These are phyloP conservation scores for Macrosoma leucophasiata DNA, from an alignment of 2,888 invertebrate genomes.

Conservation along the genomic window DNA sequence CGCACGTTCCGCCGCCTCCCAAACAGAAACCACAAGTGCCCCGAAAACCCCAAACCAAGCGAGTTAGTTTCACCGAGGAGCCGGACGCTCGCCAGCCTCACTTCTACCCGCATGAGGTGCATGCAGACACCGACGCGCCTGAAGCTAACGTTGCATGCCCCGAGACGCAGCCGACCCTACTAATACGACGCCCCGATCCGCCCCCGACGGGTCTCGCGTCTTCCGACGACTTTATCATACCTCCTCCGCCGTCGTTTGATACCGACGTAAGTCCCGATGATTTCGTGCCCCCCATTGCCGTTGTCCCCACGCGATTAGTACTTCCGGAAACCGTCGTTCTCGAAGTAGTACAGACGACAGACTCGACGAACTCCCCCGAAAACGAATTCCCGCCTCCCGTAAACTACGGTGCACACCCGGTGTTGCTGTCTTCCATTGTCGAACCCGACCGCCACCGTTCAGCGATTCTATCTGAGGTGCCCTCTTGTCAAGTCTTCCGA, in stretches of 20 bases:
- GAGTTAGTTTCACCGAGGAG: conserved; percentile 70
- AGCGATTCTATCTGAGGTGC: conserved; percentile 53
- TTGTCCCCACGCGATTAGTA: conserved; percentile 57
- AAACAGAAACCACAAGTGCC: conserved; percentile 68
- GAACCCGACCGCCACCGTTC: conserved; percentile 31
- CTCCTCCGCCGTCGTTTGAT: conserved; percentile 69
- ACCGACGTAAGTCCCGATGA: conserved; percentile 46
- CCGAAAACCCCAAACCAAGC: conserved; percentile 65
- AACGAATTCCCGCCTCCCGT: conserved; percentile 62
- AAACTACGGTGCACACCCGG: conserved; percentile 63
- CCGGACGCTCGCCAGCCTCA: conserved; percentile 39
- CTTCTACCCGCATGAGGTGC: conserved; percentile 46
- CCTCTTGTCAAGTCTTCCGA: conserved; percentile 53
- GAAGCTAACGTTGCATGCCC: conserved; percentile 66
- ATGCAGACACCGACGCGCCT: conserved; percentile 37
- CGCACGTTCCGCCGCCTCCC: conserved; percentile 39
- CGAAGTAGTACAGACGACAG: conserved; percentile 65
- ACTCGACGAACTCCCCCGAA: conserved; percentile 59
- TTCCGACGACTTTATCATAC: conserved; percentile 65
- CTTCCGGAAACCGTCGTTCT: conserved; percentile 57
- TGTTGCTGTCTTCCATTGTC: conserved; percentile 26
- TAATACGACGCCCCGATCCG: conserved; percentile 56
- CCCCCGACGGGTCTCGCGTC: conserved; percentile 47
- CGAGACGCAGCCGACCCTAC: conserved; percentile 56
- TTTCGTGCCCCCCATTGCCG: conserved; percentile 50